phyloP scores from a whole-genome alignment of 2,888 invertebrate species.

The Aphodius sticticus region DNA sequence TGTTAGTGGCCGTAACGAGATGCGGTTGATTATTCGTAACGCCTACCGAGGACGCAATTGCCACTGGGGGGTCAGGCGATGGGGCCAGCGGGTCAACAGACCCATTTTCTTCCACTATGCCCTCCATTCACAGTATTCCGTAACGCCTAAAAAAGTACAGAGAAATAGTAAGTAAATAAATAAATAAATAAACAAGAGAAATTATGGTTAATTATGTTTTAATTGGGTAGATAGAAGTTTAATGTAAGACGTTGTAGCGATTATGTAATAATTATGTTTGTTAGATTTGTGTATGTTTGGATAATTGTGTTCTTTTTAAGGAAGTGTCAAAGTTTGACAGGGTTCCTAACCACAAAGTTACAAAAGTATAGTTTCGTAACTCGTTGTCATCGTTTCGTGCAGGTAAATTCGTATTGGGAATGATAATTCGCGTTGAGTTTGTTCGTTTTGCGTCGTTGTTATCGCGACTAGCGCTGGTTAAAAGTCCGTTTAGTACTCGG shows the following conservation, averaged over 20 bases:
- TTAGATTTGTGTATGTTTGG: not conserved
- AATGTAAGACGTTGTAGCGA: not conserved
- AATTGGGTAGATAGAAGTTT: not conserved
- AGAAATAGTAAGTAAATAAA: not conserved
- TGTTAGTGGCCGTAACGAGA: constrained; percentile 72
- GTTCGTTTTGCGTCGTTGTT: not conserved
- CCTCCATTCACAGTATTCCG: constrained; percentile 77
- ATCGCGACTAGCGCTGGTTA: not conserved
- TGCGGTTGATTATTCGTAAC: constrained; percentile 61
- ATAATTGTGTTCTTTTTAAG: not conserved
- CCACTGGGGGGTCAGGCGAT: constrained; percentile 64
- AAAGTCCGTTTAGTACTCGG: not conserved
- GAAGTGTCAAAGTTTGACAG: constrained; percentile 40
- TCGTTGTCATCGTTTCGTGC: constrained; percentile 18
- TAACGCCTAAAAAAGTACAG: constrained; percentile 51
- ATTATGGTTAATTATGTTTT: not conserved
- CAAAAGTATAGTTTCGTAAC: constrained; percentile 31
- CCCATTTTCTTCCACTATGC: constrained; percentile 93
- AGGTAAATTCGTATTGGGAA: constrained; percentile 37
- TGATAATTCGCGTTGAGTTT: constrained; percentile 36
- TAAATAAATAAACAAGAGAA: not conserved
- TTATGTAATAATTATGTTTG: not conserved
- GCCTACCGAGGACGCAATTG: constrained; percentile 67
- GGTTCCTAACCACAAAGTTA: constrained; percentile 45
- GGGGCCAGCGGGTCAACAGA: constrained; percentile 68